phyloP scores from a whole-genome alignment of 2,888 invertebrate genomes.

The Patella ulyssiponensis region DNA sequence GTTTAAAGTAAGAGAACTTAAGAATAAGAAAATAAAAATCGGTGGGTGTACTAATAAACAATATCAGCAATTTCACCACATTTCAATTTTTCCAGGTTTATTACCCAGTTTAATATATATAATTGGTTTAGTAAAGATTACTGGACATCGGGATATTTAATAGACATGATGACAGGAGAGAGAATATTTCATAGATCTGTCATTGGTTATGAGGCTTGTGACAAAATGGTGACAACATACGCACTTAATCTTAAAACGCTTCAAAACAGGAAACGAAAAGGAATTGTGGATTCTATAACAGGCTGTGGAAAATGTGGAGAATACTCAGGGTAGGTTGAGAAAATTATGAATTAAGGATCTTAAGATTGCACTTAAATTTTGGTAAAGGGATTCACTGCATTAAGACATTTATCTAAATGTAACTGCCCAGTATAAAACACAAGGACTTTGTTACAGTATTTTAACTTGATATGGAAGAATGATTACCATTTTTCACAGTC shows the following conservation, averaged over 20 bases:
- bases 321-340: neutral
- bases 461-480: too few species aligned
- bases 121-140: neutral
- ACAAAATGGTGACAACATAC: constrained; percentile 28
- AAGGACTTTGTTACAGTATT: too few species aligned
- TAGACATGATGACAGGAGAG: constrained; percentile 20
- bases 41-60: too few species aligned
- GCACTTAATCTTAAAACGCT: constrained; percentile 33
- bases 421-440: too few species aligned
- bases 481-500: too few species aligned
- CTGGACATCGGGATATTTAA: neutral
- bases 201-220: constrained; percentile 31
- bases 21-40: too few species aligned
- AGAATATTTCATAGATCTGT: constrained; percentile 13
- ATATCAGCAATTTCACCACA: too few species aligned
- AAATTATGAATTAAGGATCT: too few species aligned
- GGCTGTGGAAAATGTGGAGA: constrained; percentile 29
- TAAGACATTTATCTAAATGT: too few species aligned
- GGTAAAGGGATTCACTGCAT: too few species aligned
- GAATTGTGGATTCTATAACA: constrained; percentile 24
- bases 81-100: neutral
- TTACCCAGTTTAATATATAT: constrained; percentile 5
- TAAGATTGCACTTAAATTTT: too few species aligned
- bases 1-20: too few species aligned
- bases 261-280: constrained; percentile 14